These are phyloP conservation scores for Acyrthosiphon pisum DNA, from an alignment of 1,140 invertebrate genomes.

Conservation along the genomic window DNA sequence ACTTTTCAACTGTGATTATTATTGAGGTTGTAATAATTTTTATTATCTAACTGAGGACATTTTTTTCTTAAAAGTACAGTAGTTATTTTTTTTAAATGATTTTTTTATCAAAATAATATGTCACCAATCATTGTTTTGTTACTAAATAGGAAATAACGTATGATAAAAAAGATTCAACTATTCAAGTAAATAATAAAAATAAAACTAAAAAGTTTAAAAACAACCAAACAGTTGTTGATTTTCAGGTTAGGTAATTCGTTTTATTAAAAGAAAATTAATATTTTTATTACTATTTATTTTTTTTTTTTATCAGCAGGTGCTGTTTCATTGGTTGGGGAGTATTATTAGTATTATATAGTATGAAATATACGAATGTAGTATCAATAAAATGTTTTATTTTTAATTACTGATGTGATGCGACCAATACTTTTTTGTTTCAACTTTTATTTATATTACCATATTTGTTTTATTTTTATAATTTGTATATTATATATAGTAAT, in stretches of 20 bases:
- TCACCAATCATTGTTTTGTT: background rate
- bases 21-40: background rate
- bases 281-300: background rate
- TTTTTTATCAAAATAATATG: background rate
- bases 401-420: background rate
- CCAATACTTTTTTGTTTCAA: background rate
- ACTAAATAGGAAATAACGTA: background rate
- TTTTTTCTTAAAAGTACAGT: background rate
- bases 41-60: background rate
- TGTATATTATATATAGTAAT: too few relatives aligned
- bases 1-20: background rate
- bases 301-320: background rate
- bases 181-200: background rate
- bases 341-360: background rate
- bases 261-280: background rate
- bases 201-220: background rate
- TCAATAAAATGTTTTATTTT: background rate
- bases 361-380: background rate
- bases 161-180: background rate
- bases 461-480: background rate
- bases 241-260: background rate
- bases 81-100: background rate
- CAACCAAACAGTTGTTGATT: background rate
- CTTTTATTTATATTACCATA: background rate
- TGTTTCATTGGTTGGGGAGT: background rate